Base-by-base conservation (phyloP, 2,888 invertebrate species). In the Amblyjoppa fuscipennis region DNA sequence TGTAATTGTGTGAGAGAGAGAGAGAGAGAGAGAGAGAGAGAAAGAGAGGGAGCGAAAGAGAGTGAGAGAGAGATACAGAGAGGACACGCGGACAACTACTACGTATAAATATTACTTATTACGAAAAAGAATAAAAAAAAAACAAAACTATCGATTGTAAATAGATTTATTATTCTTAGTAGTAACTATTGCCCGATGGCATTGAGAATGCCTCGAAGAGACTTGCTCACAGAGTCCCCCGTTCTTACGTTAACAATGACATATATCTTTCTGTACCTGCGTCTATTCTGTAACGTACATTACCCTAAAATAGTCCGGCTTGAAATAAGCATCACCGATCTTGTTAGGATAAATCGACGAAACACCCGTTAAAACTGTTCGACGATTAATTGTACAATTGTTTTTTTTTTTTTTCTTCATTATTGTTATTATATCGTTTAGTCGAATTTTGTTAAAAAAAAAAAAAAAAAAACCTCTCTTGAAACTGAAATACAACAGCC, bases 131-230 rank as follows among this genome's bases (percentile, higher is more conserved):
- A 20, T 20, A 20, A 69, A 87, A 83, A 83, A 79, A 49, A 81
- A 83, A 71, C 85, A 49, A 81, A 85, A 88, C 87, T 87, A 87
- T 89, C 88, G 86, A 88, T 88, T 93, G 91, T 91, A 92, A 89
- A 93, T 92, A 90, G 90, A 91, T 91, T 90, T 90, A 92, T 87
- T 84, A 87, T 87, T 86, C 86, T 81, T 77, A 83, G 86, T 81
- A 79, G 81, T 82, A 86, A 86, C 74, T 86, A 61, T 83, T 80
- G 86, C 84, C 74, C 75, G 31, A 76, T 81, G 86, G 87, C 87
- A 88, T 89, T 89, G 79, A 84, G 82, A 90, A 89, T 88, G 88
- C 87, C 87, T 87, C 85, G 59, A 51, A 76, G 83, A 87, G 84
- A 88, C 75, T 89, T 88, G 87, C 87, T 89, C 87, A 88, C 82